These are phyloP conservation scores for Drosophila nasuta DNA, from an alignment of 1,140 invertebrate species.

Conservation along the genomic window DNA sequence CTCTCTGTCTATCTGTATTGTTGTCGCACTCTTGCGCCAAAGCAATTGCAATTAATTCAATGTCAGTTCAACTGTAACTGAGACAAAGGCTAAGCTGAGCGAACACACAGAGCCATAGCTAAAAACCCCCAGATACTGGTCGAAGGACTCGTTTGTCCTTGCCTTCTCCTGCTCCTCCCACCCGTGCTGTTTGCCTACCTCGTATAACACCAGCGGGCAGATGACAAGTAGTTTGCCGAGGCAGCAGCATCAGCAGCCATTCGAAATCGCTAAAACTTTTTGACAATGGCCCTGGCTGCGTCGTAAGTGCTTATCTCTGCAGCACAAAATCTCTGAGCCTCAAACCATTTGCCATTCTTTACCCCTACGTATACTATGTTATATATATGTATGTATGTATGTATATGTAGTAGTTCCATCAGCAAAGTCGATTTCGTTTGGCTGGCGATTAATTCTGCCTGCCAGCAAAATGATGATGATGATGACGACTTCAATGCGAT, in stretches of 20 bases:
- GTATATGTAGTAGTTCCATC: no score
- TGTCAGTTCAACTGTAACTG: slow-evolving; percentile 61
- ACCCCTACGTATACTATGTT: no score
- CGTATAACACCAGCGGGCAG: slow-evolving; percentile 17
- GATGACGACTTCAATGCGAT: background rate
- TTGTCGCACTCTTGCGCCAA: slow-evolving; percentile 3
- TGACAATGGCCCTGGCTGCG: slow-evolving; percentile 50
- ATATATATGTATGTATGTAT: no score
- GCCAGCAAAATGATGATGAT: slow-evolving; percentile 22
- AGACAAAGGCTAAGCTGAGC: slow-evolving; percentile 56
- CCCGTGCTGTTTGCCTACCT: background rate
- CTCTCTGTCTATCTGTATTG: background rate
- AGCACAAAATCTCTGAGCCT: slow-evolving; percentile 46
- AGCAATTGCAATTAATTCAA: slow-evolving; percentile 62
- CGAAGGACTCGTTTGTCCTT: slow-evolving; percentile 9
- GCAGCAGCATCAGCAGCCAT: slow-evolving; percentile 26
- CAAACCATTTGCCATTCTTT: slow-evolving; percentile 51
- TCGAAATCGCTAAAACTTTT: slow-evolving; percentile 64
- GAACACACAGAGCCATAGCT: slow-evolving; percentile 1
- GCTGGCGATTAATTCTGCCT: slow-evolving; percentile 49
- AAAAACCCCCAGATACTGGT: slow-evolving; percentile 22
- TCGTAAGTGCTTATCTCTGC: slow-evolving; percentile 52
- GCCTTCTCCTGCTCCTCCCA: background rate
- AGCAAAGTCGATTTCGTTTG: slow-evolving; percentile 32
- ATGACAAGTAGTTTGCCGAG: slow-evolving; percentile 51